A percentile compares a stretch with the other conserved stretches of the same genome.
Conservation (phyloP, 2,888 invertebrate species). For the Cybosia mesomella region DNA sequence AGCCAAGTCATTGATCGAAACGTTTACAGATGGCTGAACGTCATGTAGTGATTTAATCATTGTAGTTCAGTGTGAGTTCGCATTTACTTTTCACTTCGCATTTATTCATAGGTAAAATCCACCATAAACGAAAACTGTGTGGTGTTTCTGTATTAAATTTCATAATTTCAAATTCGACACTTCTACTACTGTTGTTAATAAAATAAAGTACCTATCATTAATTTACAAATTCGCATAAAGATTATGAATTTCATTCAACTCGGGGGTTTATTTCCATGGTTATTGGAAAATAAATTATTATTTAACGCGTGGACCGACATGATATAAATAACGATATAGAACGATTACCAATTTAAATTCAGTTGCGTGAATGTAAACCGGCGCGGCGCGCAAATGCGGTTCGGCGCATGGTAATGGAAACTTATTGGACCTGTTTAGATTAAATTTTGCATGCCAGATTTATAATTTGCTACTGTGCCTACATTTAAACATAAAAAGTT, state of each 20-base stretch:
- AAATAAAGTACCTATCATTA: background rate
- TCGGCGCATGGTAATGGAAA: slow-evolving; percentile 25
- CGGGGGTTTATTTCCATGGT: background rate
- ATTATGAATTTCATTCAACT: background rate
- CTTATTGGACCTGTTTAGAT: slow-evolving; percentile 22
- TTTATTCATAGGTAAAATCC: too few relatives aligned
- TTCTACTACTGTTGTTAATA: background rate
- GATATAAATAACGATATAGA: background rate
- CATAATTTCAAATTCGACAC: background rate
- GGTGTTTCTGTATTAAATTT: background rate
- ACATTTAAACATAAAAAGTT: slow-evolving; percentile 22
- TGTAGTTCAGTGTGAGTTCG: too few relatives aligned
- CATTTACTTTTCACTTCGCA: too few relatives aligned
- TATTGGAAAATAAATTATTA: background rate
- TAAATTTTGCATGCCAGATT: slow-evolving; percentile 32
- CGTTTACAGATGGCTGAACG: too few relatives aligned
- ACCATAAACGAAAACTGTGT: too few relatives aligned
- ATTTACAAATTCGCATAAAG: background rate
- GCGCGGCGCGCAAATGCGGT: slow-evolving; percentile 1
- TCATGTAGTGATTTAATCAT: too few relatives aligned
- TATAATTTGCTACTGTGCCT: slow-evolving; percentile 27
- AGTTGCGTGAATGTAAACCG: slow-evolving; percentile 5
- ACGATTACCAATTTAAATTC: slow-evolving; percentile 10
- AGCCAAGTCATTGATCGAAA: too few relatives aligned
- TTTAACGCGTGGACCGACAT: background rate